Evolutionary conservation across 2,113 vertebrate genomes (phyloP).

Genomic region (Diphyllodes magnificus): DNA sequence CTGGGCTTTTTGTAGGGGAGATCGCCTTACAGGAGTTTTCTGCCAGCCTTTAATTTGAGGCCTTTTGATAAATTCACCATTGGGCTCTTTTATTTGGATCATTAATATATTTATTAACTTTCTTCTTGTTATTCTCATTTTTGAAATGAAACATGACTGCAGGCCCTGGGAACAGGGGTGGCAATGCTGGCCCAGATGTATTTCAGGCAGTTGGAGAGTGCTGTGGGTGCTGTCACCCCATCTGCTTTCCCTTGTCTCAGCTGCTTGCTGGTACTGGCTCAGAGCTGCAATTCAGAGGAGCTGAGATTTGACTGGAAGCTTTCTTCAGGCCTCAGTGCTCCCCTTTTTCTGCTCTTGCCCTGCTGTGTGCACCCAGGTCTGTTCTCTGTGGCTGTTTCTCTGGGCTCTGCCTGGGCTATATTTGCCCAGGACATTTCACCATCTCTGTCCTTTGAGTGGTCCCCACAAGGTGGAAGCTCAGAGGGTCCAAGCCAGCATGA

Average conservation of each 20-base stretch:
- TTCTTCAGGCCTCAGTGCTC: neutral
- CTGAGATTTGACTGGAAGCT: neutral
- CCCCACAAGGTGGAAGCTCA: neutral
- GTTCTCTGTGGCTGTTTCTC: neutral
- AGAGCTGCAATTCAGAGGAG: neutral
- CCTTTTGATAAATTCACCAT: neutral
- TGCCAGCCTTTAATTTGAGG: neutral
- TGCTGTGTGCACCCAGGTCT: neutral
- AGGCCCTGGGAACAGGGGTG: neutral
- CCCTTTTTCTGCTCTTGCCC: neutral
- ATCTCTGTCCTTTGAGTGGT: neutral
- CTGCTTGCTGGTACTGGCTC: neutral
- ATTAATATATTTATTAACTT: neutral
- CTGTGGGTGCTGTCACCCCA: neutral
- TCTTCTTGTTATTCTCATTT: neutral
- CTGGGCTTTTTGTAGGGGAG: too few relatives aligned
- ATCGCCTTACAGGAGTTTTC: neutral
- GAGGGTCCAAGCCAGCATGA: neutral
- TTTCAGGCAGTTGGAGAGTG: neutral
- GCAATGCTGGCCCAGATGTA: neutral
- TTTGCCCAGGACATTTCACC: neutral
- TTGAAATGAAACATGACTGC: neutral
- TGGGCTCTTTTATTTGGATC: neutral
- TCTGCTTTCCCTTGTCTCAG: neutral
- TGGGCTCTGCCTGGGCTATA: neutral